Evolutionary conservation across 2,113 vertebrate genomes (phyloP).

Genomic region (Actinemys pallida): DNA sequence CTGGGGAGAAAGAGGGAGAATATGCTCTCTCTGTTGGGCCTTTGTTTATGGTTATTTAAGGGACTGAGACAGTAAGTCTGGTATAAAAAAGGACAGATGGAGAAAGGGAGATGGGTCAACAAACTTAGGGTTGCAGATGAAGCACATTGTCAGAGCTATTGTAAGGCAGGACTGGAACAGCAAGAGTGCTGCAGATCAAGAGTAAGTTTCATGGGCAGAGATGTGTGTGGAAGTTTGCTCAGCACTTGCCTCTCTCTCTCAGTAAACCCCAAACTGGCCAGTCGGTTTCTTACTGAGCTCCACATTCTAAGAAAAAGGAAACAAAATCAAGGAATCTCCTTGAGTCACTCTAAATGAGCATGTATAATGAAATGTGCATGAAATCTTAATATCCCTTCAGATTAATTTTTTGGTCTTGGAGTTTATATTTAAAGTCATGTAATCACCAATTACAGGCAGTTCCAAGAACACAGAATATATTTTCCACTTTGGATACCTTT

Average conservation of each 20-base stretch:
- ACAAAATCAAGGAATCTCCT: not conserved
- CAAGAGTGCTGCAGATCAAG: not conserved
- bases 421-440: conserved; percentile 64
- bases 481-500: conserved; percentile 67
- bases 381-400: conserved; percentile 31
- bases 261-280: not conserved
- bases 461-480: conserved; percentile 67
- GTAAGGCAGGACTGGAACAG: not conserved
- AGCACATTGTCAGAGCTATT: not conserved
- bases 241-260: not conserved
- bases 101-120: not conserved
- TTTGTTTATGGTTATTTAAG: fast-evolving
- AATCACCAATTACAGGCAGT: conserved; percentile 46
- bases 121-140: not conserved
- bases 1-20: not conserved
- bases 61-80: not conserved
- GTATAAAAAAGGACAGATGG: not conserved
- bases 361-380: conserved; percentile 21
- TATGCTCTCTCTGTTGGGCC: fast-evolving
- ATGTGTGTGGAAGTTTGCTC: not conserved
- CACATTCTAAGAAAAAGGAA: not conserved
- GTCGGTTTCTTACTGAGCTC: not conserved
- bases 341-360: not conserved
- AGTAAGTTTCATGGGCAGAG: not conserved
- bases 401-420: conserved; percentile 26